A percentile compares a stretch with the other conserved stretches of the same genome.
Conservation (phyloP, 2,797 vertebrate species). For the Lacerta viridis region DNA sequence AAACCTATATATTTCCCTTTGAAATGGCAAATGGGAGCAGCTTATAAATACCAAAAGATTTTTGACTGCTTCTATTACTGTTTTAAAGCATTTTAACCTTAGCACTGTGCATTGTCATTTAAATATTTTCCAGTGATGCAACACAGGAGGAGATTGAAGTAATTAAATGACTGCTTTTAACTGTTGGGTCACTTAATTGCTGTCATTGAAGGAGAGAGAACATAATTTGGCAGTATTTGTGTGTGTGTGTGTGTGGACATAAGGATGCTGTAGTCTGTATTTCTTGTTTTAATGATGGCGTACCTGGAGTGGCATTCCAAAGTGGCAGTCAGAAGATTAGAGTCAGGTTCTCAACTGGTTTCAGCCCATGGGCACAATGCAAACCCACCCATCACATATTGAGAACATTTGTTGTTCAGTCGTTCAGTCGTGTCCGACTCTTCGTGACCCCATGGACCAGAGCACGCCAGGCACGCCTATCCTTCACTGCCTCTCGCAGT, state of each 20-base stretch:
- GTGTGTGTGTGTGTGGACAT: neutral
- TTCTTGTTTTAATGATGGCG: neutral
- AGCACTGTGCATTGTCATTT: conserved; percentile 45
- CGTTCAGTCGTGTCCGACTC: too few species aligned
- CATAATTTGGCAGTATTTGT: neutral
- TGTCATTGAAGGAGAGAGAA: neutral
- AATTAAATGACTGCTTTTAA: conserved; percentile 24
- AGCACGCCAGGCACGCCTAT: too few species aligned
- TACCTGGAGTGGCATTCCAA: neutral
- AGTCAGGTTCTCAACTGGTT: neutral
- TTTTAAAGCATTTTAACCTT: conserved; percentile 48
- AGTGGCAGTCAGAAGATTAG: neutral
- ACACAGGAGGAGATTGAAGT: conserved; percentile 33
- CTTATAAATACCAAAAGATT: conserved; percentile 49
- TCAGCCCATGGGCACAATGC: neutral
- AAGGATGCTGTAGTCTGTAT: neutral
- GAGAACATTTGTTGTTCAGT: neutral
- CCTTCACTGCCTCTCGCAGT: too few species aligned
- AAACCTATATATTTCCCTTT: conserved; percentile 42
- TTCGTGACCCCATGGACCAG: too few species aligned
- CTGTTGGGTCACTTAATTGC: conserved; percentile 26
- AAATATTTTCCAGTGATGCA: conserved; percentile 40
- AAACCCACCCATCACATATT: neutral
- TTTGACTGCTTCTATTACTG: conserved; percentile 26
- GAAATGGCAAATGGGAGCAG: conserved; percentile 55